Conservation (phyloP, 2,888 invertebrate genomes). For the Liopterus haemorrhoidalis region DNA sequence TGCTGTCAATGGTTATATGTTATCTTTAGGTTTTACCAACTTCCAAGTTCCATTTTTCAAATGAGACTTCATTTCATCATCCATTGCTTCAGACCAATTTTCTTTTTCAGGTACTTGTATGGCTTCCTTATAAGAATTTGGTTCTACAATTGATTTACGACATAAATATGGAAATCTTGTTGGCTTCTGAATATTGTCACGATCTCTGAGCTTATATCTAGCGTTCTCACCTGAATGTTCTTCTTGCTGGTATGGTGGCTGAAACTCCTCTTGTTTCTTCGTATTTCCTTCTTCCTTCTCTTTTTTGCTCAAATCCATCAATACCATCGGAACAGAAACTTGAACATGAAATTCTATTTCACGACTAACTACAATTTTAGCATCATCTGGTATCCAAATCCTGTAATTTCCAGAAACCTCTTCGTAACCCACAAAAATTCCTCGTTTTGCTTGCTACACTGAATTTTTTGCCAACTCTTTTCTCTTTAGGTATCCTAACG, state of each 20-base stretch:
- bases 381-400: slow-evolving; percentile 11
- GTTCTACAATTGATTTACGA: neutral
- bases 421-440: slow-evolving; percentile 22
- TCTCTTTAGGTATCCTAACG: neutral
- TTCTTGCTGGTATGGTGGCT: too few relatives aligned
- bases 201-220: neutral
- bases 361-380: slow-evolving; percentile 15
- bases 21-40: neutral
- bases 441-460: slow-evolving; percentile 5
- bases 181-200: neutral
- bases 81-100: slow-evolving; percentile 1
- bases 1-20: too few relatives aligned
- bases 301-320: neutral
- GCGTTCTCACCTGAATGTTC: too few relatives aligned
- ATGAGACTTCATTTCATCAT: slow-evolving; percentile 2
- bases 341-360: slow-evolving; percentile 20
- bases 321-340: slow-evolving; percentile 5
- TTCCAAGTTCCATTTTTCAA: neutral
- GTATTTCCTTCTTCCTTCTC: neutral
- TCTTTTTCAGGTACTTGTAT: slow-evolving; percentile 2
- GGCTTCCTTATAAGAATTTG: slow-evolving; percentile 1
- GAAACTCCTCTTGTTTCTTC: too few relatives aligned
- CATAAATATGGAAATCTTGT: neutral
- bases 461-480: slow-evolving; percentile 15
- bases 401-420: slow-evolving; percentile 18